A percentile compares a stretch with the other conserved stretches of the same genome.
phyloP scores from a whole-genome alignment of 2,888 invertebrate genomes.

The Tridacna crocea region DNA sequence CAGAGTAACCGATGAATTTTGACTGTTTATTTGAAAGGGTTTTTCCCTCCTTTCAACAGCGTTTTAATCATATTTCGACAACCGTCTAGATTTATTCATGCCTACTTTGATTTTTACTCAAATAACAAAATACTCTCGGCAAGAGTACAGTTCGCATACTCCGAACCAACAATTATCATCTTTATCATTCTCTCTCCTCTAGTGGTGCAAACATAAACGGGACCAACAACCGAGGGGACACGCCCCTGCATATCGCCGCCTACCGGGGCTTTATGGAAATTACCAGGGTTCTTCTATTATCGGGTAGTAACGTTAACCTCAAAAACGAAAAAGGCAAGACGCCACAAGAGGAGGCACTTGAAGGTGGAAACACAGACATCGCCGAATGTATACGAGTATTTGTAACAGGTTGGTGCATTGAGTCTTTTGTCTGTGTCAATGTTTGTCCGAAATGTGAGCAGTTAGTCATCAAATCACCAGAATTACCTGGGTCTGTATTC shows the following conservation, averaged over 20 bases:
- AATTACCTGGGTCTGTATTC: too few relatives aligned
- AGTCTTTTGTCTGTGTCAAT: neutral
- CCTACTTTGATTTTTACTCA: too few relatives aligned
- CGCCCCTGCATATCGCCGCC: constrained; percentile 72
- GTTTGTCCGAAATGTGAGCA: neutral
- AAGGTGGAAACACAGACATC: constrained; percentile 58
- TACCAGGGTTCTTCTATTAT: constrained; percentile 55
- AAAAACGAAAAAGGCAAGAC: constrained; percentile 70
- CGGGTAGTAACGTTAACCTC: constrained; percentile 63
- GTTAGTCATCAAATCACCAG: too few relatives aligned
- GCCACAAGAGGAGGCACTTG: constrained; percentile 70
- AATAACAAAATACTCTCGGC: too few relatives aligned
- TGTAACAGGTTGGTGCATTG: neutral
- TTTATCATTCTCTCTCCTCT: constrained; percentile 3
- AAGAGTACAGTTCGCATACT: too few relatives aligned
- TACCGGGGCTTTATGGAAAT: constrained; percentile 72
- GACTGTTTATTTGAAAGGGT: too few relatives aligned
- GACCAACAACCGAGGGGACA: constrained; percentile 73
- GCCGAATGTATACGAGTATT: constrained; percentile 40
- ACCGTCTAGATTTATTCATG: too few relatives aligned
- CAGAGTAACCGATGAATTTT: too few relatives aligned
- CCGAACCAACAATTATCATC: neutral
- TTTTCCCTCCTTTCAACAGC: too few relatives aligned
- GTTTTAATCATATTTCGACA: too few relatives aligned
- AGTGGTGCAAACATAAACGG: constrained; percentile 70